These are phyloP conservation scores for Polietes domitor DNA, from an alignment of 2,888 invertebrate species.

Conservation along the genomic window DNA sequence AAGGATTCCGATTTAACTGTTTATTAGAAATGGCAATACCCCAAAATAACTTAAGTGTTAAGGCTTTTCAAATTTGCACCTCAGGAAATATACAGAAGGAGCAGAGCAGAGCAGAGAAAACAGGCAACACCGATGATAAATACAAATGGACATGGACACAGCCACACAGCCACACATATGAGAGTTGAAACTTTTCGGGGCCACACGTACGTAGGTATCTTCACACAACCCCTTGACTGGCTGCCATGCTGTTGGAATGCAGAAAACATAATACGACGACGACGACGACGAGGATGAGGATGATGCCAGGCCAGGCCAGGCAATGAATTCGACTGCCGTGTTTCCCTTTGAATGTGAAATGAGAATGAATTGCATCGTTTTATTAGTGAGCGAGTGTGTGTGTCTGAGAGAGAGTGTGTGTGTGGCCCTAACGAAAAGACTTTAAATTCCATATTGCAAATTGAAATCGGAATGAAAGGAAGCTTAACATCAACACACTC, in stretches of 20 bases:
- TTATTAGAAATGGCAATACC: slow-evolving; percentile 34
- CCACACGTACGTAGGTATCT: too few species aligned
- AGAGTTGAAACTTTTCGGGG: neutral
- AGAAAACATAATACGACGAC: too few species aligned
- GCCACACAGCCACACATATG: neutral
- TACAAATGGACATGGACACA: neutral
- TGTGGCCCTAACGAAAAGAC: neutral
- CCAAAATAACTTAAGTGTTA: slow-evolving; percentile 34
- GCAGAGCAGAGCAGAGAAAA: neutral
- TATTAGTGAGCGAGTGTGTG: neutral
- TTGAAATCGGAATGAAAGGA: neutral
- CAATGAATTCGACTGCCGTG: neutral
- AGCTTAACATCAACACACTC: neutral
- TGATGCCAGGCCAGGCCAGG: too few species aligned
- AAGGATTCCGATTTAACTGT: slow-evolving; percentile 38
- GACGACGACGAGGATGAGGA: neutral
- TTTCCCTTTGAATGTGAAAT: neutral
- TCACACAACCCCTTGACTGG: too few species aligned
- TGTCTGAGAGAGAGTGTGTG: neutral
- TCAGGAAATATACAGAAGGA: neutral
- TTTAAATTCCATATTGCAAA: slow-evolving; percentile 2
- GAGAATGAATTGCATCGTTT: neutral
- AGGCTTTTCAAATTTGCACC: slow-evolving; percentile 39
- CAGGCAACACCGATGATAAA: neutral
- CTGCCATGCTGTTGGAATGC: too few species aligned